Base-by-base conservation (phyloP, 2,888 invertebrate species). In the Caprella mutica region DNA sequence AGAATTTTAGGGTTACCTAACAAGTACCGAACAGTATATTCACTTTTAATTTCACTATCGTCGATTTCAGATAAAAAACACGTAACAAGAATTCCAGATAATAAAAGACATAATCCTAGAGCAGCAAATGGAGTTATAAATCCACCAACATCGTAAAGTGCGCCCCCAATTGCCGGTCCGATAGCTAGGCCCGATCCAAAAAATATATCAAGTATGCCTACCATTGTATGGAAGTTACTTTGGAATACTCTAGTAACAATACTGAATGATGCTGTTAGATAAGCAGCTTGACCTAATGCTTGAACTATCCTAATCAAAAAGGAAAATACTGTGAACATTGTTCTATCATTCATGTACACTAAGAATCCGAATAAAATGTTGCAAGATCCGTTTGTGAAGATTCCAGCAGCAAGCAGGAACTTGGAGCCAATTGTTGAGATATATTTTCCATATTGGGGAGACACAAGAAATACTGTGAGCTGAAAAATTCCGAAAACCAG, bases 231-330 rank as follows among this genome's bases (percentile, higher is more conserved):
- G 0, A 89, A 82, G 69, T 85, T 84, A 65, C 88, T 78, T 0
- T 89, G 88, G 73, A 91, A 91, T 73, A 88, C 87, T 71, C 84
- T 84, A 43, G 89, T 87, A 65, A 87, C 85, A 67, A 89, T 86
- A 1, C 88, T 85, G 71, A 88, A 90, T 67, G 85, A 84, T 0
- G 89, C 87, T 0, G 88, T 88, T 35, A 88, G 77, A 72, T 86
- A 86, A 12, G 87, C 87, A 0, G 88, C 87, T 69, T 87, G 86
- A 19, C 89, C 90, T 75, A 88, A 76, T 0, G 89, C 89, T 71
- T 89, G 86, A 40, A 88, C 73, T 59, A 87, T 85, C 0, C 85
- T 46, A 26, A 60, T 33, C 24, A 50, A 53, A 39, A 60, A 60
- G 44, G 60, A 60, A 39, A 46, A 50, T 26, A 56, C 60, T 23